These are phyloP conservation scores for Heterocephalus glaber DNA, from an alignment of 2,113 vertebrate species.

Conservation along the genomic window DNA sequence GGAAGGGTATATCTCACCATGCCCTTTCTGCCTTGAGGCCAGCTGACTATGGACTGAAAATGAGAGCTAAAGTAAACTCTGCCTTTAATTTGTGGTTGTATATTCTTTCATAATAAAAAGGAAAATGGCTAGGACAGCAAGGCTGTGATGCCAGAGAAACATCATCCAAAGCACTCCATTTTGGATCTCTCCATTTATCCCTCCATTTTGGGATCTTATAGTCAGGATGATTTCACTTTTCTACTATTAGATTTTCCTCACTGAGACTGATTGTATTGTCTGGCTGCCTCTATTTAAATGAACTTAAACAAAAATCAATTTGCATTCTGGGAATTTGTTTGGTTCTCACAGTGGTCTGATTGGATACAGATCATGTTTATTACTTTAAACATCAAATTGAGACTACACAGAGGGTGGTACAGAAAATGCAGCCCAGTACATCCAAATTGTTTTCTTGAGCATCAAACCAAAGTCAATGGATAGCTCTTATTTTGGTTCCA, in stretches of 20 bases:
- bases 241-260: not conserved
- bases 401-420: not conserved
- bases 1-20: not conserved
- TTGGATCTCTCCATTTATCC: too few relatives aligned
- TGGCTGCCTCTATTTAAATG: not conserved
- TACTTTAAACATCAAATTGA: not conserved
- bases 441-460: not conserved
- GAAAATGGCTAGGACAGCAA: not conserved
- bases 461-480: not conserved
- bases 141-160: not conserved
- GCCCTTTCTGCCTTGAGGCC: not conserved
- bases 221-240: not conserved
- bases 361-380: not conserved
- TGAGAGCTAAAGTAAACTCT: not conserved
- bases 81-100: not conserved
- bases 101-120: not conserved
- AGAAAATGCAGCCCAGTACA: not conserved
- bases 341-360: conserved; percentile 6
- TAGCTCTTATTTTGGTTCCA: conserved; percentile 3
- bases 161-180: not conserved
- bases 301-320: not conserved
- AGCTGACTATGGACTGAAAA: not conserved
- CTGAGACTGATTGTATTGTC: not conserved
- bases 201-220: not conserved
- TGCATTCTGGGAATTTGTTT: conserved; percentile 38